Evolutionary conservation across 2,113 vertebrate genomes (phyloP), one percentile per base, ranked within the genome.

Genomic region (Danionella cerebrum): DNA sequence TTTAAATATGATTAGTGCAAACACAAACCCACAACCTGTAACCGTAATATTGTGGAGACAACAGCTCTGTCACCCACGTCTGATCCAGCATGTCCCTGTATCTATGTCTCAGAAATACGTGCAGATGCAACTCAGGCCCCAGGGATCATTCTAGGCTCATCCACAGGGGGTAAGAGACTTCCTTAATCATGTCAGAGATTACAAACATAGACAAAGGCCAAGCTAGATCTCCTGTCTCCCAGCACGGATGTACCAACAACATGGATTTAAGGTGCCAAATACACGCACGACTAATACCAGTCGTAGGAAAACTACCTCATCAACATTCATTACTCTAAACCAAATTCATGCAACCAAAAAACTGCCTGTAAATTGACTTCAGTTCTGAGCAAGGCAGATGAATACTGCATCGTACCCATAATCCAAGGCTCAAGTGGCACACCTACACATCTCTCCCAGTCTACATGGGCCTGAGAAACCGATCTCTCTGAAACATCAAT

Each of bases 161-260:
- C 55, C 25, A 10, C 48, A 11, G 45, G 45, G 82, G 84, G 87
- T 86, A 88, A 88, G 88, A 86, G 85, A 84, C 84, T 86, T 76
- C 18, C 81, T 85, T 91, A 91, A 93, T 93, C 90, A 91, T 89
- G 86, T 90, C 87, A 84, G 89, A 90, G 91, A 93, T 92, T 92
- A 91, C 88, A 86, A 67, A 63, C 38, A 39, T 38, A 70, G 71
- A 71, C 72, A 71, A 57, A 54, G 55, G 67, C 47, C 21, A 79
- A 80, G 82, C 85, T 88, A 31, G 73, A 75, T 67, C 68, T 50
- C 63, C 14, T 8, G 54, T 41, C 38, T 59, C 44, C 13, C n/a
- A 53, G 33, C 57, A 29, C n/a, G 8, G n/a, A 48, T 22, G 35
- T 11, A 27, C 3, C 0, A 6, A n/a, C 55, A 48, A 45, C 65